Percentiles rank a stretch among this genome's conserved stretches.
phyloP scores from a whole-genome alignment of 2,888 invertebrate species.

The Prosapia bicincta region DNA sequence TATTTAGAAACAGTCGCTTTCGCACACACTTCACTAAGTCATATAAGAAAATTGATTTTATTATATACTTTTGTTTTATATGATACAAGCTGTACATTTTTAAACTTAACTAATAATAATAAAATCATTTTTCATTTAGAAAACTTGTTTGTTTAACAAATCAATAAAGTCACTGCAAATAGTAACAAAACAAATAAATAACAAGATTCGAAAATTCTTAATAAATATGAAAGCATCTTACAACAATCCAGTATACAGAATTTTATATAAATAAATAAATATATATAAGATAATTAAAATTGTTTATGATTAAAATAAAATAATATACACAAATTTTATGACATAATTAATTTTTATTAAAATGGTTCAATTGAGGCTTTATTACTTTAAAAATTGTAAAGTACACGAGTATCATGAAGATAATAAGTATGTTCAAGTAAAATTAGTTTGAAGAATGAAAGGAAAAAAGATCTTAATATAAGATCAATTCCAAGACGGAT shows the following conservation, averaged over 20 bases:
- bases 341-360: neutral
- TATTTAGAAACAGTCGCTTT: too few species aligned
- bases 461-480: too few species aligned
- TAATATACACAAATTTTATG: too few species aligned
- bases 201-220: neutral
- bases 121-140: neutral
- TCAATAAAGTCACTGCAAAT: neutral
- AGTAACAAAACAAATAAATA: conserved; percentile 2
- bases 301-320: neutral
- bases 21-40: neutral
- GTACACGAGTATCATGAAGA: too few species aligned
- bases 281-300: neutral
- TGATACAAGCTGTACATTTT: neutral
- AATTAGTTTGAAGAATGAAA: too few species aligned
- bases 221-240: neutral
- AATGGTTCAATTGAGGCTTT: neutral
- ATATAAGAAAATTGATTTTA: neutral
- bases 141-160: neutral
- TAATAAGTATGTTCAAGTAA: too few species aligned
- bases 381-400: too few species aligned
- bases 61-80: too few species aligned
- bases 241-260: neutral
- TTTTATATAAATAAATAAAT: neutral
- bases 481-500: too few species aligned
- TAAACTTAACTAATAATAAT: neutral